These are phyloP conservation scores for Rhorus exstirpatorius DNA, from an alignment of 2,888 invertebrate species.

Conservation along the genomic window DNA sequence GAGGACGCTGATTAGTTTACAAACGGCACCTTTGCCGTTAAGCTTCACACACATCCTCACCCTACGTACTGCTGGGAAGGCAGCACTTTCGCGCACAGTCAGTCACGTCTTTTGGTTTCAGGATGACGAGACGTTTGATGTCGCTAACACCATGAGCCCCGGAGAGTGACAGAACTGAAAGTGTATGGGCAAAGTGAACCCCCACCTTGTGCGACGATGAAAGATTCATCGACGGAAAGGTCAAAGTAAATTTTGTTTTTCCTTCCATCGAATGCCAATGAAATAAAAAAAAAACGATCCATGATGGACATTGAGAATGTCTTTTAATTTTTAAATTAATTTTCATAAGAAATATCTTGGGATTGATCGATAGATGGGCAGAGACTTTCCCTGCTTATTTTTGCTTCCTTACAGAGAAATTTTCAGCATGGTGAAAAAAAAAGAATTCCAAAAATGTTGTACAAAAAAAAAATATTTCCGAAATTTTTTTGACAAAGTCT, in stretches of 20 bases:
- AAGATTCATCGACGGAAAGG: conserved; percentile 17
- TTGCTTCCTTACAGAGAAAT: too few species aligned
- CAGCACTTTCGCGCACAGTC: conserved; percentile 47
- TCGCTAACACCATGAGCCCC: conserved; percentile 50
- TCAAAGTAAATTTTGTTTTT: conserved; percentile 24
- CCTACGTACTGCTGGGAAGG: conserved; percentile 25
- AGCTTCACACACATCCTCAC: conserved; percentile 42
- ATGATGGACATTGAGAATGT: neutral
- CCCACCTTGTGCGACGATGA: conserved; percentile 6
- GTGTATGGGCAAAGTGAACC: conserved; percentile 41
- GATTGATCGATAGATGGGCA: neutral
- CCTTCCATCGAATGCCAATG: neutral
- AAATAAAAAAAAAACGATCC: neutral
- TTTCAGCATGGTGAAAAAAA: too few species aligned
- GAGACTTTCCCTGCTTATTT: too few species aligned
- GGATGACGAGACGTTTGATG: conserved; percentile 68
- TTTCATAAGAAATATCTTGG: neutral
- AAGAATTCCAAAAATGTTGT: too few species aligned
- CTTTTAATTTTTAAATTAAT: neutral
- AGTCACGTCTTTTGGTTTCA: conserved; percentile 50
- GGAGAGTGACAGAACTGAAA: conserved; percentile 53
- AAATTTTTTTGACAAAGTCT: too few species aligned
- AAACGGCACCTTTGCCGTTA: conserved; percentile 69
- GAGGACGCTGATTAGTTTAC: conserved; percentile 70
- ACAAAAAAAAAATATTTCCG: too few species aligned